Base-by-base conservation (phyloP, 2,797 vertebrate species). In the Paguma larvata region DNA sequence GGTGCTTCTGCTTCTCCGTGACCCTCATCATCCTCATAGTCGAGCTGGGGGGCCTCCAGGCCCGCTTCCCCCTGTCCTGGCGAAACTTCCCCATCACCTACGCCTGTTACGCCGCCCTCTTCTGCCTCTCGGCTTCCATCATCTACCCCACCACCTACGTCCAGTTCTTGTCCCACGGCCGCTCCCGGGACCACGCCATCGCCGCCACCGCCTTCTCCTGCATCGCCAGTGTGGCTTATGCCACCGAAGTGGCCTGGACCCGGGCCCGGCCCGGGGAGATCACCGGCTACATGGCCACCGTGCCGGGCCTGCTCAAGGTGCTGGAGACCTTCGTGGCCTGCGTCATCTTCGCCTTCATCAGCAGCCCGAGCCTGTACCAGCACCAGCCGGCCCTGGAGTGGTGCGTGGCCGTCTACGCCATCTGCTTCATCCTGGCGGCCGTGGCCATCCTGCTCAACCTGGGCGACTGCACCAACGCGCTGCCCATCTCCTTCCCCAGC, bases 21-120 rank as follows among this genome's bases (percentile, higher is more conserved):
- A 99, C 99, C 3, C 97, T 99, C 3, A 78, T 99, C 23, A 98
- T 99, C 88, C 84, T 99, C 77, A 95, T 99, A 67, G 99, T 99
- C 92, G 99, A 99, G 98, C 93, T 99, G 46, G 98, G 98, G 0
- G 99, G 99, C 30, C 97, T 99, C 32, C 99, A 99, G 98, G 67
- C 98, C 9, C 99, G 98, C 21, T 99, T 98, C 14, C 99, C 99
- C 0, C 98, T 99, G 56, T 99, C 99, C 91, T 99, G 99, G 99
- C 99, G 99, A 95, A 99, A 99, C 98, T 99, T 99, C 97, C 99
- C 99, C 21, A 99, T 99, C 98, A 99, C 99, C 16, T 99, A 99
- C 0, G 99, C 99, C 94, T 99, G 99, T 98, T 99, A 99, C 0
- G 99, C 99, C 0, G 98, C 99, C 32, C 99, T 99, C 68, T 99